Base-by-base conservation (phyloP, 1,140 invertebrate genomes). In the Mercenaria mercenaria region DNA sequence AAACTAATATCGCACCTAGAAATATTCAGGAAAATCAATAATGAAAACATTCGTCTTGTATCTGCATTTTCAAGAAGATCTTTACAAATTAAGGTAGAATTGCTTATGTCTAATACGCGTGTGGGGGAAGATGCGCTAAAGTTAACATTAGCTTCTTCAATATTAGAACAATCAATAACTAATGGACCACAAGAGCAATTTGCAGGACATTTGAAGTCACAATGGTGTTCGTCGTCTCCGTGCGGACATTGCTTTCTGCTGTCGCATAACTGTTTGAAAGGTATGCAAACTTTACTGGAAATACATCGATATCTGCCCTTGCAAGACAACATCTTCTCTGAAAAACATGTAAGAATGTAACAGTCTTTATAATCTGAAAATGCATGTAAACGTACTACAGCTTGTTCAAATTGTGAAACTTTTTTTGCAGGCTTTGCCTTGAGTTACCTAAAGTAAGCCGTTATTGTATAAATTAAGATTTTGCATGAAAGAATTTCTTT, bases 151-250 rank as follows among this genome's bases (percentile, higher is more conserved):
- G 11, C 23, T 23, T 13, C 64, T 6, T 82, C 8, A 59, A 26
- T 10, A 8, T 64, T n/a, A 15, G 32, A 20, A 41, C 34, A 52
- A 39, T 32, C 37, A 1, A 82, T 39, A 34, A 34, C 20, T 3
- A 34, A 4, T 6, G 47, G 26, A 32, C 39, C 3, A 18, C 50
- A 37, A 18, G n/a, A 61, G 23, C 80, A 64, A 34, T 39, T 64
- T 32, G 2, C 13, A 26, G 50, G 34, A 20, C 34, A 37, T 20
- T 61, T 59, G n/a, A 64, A 37, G 3, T 39, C 32, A 52, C 80
- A 82, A 10, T 39, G 41, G 1, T 15, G 11, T 39, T 82, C 80
- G 56, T 82, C 80, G 52, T 82, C 80, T 39, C 80, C 80, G 37
- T 82, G 20, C 4, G 26, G 80, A n/a, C 80, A 82, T 34, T 82